phyloP scores from a whole-genome alignment of 2,888 invertebrate species.

The Calliphora vomitoria region DNA sequence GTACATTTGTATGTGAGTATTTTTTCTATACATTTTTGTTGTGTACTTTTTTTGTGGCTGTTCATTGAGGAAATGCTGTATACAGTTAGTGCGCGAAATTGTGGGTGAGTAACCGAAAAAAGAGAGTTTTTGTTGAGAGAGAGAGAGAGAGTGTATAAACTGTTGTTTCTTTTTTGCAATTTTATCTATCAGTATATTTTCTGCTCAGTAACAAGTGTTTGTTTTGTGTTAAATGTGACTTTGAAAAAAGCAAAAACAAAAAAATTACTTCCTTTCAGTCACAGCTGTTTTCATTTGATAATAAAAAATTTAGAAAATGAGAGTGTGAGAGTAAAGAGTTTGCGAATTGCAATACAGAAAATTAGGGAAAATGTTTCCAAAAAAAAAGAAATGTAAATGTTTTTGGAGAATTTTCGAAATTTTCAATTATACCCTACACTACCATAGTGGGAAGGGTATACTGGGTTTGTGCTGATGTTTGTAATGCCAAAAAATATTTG shows the following conservation, averaged over 20 bases:
- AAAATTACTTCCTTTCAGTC: neutral
- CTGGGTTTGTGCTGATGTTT: too few species aligned
- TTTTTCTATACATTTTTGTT: neutral
- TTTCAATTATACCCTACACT: too few species aligned
- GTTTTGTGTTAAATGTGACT: slow-evolving; percentile 55
- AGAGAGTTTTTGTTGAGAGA: slow-evolving; percentile 37
- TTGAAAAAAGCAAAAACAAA: slow-evolving; percentile 29
- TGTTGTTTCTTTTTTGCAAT: neutral
- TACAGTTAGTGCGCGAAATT: slow-evolving; percentile 57
- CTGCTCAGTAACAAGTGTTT: slow-evolving; percentile 73
- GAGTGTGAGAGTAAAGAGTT: neutral
- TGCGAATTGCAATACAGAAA: neutral
- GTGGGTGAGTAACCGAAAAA: slow-evolving; percentile 38
- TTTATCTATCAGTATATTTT: neutral
- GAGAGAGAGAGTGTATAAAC: slow-evolving; percentile 19
- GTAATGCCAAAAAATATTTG: too few species aligned
- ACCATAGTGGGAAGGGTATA: too few species aligned
- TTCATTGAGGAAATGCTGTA: slow-evolving; percentile 62
- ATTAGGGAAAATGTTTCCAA: too few species aligned
- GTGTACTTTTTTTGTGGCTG: neutral
- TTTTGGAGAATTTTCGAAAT: too few species aligned
- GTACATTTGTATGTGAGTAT: neutral
- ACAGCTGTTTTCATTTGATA: neutral
- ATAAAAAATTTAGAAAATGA: neutral
- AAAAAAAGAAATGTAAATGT: too few species aligned